These are phyloP conservation scores for Microplitis demolitor DNA, from an alignment of 1,140 invertebrate genomes.

Conservation along the genomic window DNA sequence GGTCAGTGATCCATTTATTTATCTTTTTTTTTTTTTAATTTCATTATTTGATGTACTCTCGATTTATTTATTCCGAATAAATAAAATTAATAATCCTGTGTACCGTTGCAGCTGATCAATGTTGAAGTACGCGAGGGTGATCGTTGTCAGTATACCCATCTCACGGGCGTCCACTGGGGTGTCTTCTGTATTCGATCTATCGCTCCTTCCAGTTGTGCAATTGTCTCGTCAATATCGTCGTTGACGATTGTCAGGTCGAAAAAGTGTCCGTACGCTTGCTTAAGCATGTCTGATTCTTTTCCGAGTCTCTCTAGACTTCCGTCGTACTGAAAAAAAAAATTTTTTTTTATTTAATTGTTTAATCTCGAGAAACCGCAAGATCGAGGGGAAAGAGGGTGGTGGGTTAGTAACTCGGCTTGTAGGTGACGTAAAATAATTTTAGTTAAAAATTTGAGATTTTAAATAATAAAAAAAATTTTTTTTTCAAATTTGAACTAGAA, in stretches of 20 bases:
- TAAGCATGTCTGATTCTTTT: conserved; percentile 93
- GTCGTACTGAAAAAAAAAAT: conserved; percentile 74
- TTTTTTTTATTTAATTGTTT: not conserved
- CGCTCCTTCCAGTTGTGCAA: conserved; percentile 86
- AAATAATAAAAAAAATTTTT: no score
- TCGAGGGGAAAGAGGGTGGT: no score
- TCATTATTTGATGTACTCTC: not conserved
- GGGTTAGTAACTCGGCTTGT: no score
- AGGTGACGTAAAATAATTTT: no score
- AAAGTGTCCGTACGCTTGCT: conserved; percentile 95
- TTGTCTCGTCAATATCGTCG: conserved; percentile 99
- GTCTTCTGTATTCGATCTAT: conserved; percentile 88
- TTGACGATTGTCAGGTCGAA: conserved; percentile 98
- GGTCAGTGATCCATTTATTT: conserved; percentile 38
- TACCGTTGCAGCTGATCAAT: conserved; percentile 53
- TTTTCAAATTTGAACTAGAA: no score
- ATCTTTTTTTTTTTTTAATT: conserved; percentile 17
- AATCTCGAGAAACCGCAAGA: no score
- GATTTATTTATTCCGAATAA: not conserved
- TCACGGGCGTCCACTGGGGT: conserved; percentile 94
- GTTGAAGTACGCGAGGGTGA: conserved; percentile 50
- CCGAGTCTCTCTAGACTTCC: conserved; percentile 94
- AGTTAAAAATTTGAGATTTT: no score
- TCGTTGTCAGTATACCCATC: conserved; percentile 91
- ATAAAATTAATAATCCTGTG: conserved; percentile 36